Evolutionary conservation across 2,888 invertebrate genomes (phyloP).

Genomic region (Micoletzkya japonica): DNA sequence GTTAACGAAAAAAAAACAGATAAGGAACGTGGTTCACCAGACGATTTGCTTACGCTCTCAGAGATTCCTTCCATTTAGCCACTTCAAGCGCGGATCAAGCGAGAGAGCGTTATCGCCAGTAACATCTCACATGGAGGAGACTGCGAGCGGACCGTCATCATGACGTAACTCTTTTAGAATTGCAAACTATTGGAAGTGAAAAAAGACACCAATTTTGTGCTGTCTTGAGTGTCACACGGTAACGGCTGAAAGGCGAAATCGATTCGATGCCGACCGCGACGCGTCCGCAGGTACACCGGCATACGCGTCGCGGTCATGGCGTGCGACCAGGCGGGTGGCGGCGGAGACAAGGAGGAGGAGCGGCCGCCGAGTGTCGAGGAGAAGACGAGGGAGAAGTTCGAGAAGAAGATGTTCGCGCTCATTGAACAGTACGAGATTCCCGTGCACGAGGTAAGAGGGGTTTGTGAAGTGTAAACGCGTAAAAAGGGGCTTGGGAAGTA

Average conservation of each 20-base stretch:
- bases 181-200: neutral
- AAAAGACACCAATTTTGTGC: no score
- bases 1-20: neutral
- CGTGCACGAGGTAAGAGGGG: conserved; percentile 4
- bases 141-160: no score
- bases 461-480: no score
- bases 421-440: neutral
- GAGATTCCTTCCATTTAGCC: no score
- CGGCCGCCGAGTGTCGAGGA: neutral
- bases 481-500: no score
- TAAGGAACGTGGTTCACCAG: neutral
- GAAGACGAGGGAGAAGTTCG: conserved; percentile 18
- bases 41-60: no score
- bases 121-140: conserved; percentile 45
- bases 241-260: neutral
- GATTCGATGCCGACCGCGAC: neutral
- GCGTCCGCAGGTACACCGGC: conserved; percentile 12
- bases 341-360: no score
- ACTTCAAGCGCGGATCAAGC: neutral
- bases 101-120: conserved; percentile 1
- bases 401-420: neutral
- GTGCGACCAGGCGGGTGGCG: conserved; percentile 1
- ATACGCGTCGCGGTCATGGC: conserved; percentile 23
- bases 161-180: no score
- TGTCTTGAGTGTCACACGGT: no score